Conservation (phyloP, 2,797 vertebrate species). For the Petrocephalus sullivani region DNA sequence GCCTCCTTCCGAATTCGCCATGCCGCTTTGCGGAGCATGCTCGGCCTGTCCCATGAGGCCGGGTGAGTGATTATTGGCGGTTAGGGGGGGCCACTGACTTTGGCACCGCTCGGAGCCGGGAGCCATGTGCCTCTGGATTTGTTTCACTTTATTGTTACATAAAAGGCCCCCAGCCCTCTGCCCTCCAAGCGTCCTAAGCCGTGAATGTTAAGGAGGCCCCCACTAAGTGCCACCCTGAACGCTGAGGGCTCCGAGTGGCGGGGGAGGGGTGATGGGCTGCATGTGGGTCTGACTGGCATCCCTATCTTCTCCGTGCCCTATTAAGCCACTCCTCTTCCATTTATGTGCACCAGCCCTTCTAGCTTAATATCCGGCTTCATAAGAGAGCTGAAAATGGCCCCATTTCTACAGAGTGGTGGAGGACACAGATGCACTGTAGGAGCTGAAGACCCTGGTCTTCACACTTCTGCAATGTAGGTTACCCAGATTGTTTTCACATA, state of each 20-base stretch:
- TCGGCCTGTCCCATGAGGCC: background rate
- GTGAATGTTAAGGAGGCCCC: background rate
- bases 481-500: background rate
- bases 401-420: background rate
- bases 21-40: background rate
- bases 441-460: background rate
- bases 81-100: background rate
- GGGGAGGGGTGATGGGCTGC: background rate
- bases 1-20: background rate
- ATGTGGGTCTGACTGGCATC: background rate
- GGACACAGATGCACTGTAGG: background rate
- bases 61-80: background rate
- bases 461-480: constrained; percentile 1
- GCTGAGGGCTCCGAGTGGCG: background rate
- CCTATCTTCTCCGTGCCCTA: background rate
- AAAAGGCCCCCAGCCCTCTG: background rate
- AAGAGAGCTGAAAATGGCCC: background rate
- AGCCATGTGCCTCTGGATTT: background rate
- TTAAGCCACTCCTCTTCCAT: background rate
- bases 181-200: background rate
- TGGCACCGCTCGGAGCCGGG: background rate
- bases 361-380: background rate
- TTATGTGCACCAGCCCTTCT: background rate
- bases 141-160: constrained; percentile 17
- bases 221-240: background rate